Evolutionary conservation across 2,888 invertebrate species (phyloP), one percentile per base, ranked within the genome.

Genomic region (Lasioglossum zephyrum): DNA sequence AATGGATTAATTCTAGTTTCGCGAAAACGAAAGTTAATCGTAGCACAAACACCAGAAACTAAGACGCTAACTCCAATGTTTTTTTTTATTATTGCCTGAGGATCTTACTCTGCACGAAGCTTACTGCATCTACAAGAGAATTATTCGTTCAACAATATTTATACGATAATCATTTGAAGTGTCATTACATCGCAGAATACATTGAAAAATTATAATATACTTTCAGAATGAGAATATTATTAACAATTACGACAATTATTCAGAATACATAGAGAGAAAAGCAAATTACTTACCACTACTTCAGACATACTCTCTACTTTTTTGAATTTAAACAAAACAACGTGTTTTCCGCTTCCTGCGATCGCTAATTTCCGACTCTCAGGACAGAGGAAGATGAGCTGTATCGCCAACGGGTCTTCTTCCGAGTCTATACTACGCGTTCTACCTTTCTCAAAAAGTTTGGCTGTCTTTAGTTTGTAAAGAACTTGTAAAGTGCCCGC

Each of bases 381-480:
- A 22, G 99, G 97, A 95, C 99, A 99, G 93, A 99, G 96, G 92
- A 98, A 97, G 94, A 98, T 97, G 94, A 98, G 97, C 95, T 99
- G 98, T 93, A 99, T 97, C 85, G 98, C 98, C 95, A 99, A 97
- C 69, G 99, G 98, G 94, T 98, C 98, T 88, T 99, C 99, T 91
- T 98, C 97, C 77, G 96, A 94, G 90, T 97, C 97, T 92, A 96
- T 94, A 90, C 97, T 97, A 88, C 96, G 96, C 82, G 96, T 95
- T 94, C 96, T 96, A 88, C 97, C 97, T 93, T 97, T 97, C 94
- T 98, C 98, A 95, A 98, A 98, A 81, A 98, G 96, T 91, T 99
- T 99, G 91, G 98, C 98, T 94, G 99, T 99, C 96, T 99, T 99
- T 94, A 99, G 96, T 96, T 99, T 99, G 96, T 99, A 99, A 94